Conservation (phyloP, 2,113 vertebrate species). For the Falcunculus frontatus region DNA sequence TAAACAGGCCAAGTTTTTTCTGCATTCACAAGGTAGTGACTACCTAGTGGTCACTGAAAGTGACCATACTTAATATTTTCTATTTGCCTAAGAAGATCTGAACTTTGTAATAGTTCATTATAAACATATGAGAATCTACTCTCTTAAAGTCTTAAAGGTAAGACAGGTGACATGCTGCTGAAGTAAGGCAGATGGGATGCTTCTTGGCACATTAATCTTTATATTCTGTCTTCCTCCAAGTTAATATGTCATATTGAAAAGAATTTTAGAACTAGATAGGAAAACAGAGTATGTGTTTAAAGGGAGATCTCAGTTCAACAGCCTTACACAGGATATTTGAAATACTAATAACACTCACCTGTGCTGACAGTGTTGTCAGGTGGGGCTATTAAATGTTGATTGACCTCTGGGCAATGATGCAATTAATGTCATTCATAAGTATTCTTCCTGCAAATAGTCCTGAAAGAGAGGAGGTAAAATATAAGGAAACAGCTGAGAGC, state of each 20-base stretch:
- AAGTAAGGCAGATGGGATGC: not conserved
- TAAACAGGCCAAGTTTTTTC: not conserved
- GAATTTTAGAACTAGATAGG: not conserved
- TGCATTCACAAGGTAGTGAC: not conserved
- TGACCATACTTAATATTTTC: not conserved
- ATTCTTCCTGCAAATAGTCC: accelerated
- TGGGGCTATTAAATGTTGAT: not conserved
- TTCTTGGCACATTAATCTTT: not conserved
- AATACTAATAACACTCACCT: not conserved
- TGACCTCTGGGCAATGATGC: not conserved
- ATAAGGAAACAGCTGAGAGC: not conserved
- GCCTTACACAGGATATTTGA: not conserved
- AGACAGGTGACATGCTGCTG: not conserved
- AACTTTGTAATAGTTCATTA: not conserved
- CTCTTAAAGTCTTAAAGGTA: not conserved
- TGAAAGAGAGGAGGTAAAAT: not conserved
- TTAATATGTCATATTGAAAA: not conserved
- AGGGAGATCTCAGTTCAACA: not conserved
- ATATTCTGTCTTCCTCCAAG: not conserved
- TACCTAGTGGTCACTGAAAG: not conserved
- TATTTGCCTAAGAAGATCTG: not conserved
- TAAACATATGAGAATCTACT: not conserved
- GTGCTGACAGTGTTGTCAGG: not conserved
- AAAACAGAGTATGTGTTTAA: not conserved
- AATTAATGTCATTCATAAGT: not conserved